Evolutionary conservation across 2,113 vertebrate genomes (phyloP).

Genomic region (Nothobranchius kuhntae): DNA sequence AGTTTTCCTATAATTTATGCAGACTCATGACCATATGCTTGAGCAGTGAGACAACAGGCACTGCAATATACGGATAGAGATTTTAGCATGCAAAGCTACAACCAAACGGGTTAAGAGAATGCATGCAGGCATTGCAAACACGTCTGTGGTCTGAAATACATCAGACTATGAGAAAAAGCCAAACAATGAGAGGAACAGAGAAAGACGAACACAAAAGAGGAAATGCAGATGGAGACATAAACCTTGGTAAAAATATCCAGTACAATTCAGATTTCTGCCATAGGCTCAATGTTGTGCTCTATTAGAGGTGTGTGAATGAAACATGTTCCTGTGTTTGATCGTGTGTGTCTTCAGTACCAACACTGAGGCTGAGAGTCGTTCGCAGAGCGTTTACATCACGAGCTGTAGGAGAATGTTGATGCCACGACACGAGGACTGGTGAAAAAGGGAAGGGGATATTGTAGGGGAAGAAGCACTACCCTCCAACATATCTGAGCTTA

Average conservation of each 20-base stretch:
- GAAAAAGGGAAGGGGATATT: neutral
- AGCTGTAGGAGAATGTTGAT: slow-evolving; percentile 6
- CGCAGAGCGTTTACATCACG: slow-evolving; percentile 22
- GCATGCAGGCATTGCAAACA: slow-evolving; percentile 42
- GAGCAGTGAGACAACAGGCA: slow-evolving; percentile 40
- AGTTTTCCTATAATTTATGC: slow-evolving; percentile 63
- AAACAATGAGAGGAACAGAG: slow-evolving; percentile 1
- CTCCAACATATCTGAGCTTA: neutral
- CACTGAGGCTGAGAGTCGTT: slow-evolving; percentile 16
- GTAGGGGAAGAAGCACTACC: slow-evolving; percentile 7
- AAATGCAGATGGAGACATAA: slow-evolving; percentile 54
- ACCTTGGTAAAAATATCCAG: slow-evolving; percentile 51
- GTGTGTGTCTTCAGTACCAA: slow-evolving; percentile 1
- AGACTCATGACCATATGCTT: slow-evolving; percentile 42
- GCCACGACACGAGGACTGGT: slow-evolving; percentile 12
- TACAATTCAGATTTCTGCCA: slow-evolving; percentile 54
- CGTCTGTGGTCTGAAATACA: slow-evolving; percentile 30
- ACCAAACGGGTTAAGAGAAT: slow-evolving; percentile 41
- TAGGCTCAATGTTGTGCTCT: slow-evolving; percentile 42
- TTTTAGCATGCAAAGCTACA: slow-evolving; percentile 47
- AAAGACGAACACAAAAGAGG: slow-evolving; percentile 17
- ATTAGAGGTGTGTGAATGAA: neutral
- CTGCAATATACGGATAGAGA: slow-evolving; percentile 30
- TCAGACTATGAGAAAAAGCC: slow-evolving; percentile 32
- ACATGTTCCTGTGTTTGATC: neutral